Conservation (phyloP, 2,888 invertebrate species). For the Augochlorella aurata region DNA sequence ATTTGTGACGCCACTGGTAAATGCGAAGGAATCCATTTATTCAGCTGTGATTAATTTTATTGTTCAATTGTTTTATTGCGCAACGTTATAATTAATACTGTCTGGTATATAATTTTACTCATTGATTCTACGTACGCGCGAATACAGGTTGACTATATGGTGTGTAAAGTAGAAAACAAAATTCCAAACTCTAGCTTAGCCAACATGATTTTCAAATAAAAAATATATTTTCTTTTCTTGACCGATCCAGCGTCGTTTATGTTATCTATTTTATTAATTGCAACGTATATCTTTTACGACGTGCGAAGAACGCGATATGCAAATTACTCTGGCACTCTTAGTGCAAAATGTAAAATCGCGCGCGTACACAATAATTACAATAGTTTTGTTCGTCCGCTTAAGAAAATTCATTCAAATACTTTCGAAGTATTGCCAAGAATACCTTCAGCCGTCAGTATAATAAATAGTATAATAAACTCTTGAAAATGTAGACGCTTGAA, state of each 20-base stretch:
- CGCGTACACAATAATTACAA: neutral
- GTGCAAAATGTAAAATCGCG: neutral
- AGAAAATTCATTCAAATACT: too few species aligned
- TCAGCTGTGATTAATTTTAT: neutral
- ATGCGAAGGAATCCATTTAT: neutral
- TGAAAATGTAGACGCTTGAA: too few species aligned
- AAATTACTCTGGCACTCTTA: neutral
- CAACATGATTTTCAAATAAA: neutral
- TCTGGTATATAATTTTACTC: too few species aligned
- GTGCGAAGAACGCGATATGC: neutral
- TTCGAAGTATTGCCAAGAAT: too few species aligned
- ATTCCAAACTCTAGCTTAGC: neutral
- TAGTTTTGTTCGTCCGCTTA: too few species aligned
- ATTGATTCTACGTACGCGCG: too few species aligned
- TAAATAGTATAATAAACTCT: too few species aligned
- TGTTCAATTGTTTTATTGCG: neutral
- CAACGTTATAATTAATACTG: neutral
- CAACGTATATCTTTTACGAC: neutral
- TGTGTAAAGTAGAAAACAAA: neutral
- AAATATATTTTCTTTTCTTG: too few species aligned
- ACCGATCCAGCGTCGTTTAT: too few species aligned
- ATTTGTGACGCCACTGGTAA: neutral
- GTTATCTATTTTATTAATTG: neutral
- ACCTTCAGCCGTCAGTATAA: too few species aligned
- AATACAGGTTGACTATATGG: too few species aligned